Conservation (phyloP, 2,888 invertebrate species). For the Apamea anceps region DNA sequence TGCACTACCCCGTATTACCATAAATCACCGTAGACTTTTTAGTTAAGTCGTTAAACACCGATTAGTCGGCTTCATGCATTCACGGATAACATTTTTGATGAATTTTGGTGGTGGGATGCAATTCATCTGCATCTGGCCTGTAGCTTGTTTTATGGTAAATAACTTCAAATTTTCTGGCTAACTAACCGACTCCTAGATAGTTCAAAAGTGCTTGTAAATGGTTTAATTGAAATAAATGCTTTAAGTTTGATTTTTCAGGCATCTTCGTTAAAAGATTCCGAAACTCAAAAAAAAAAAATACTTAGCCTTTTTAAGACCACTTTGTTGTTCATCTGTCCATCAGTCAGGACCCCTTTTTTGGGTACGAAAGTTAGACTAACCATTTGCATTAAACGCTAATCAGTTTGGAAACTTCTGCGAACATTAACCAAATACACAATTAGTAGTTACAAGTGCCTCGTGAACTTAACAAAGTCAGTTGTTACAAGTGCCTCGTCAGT, state of each 20-base stretch:
- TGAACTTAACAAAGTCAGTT: neutral
- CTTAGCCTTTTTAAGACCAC: too few species aligned
- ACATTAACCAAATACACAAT: conserved; percentile 27
- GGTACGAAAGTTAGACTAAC: neutral
- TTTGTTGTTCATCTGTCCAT: neutral
- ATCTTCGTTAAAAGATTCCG: neutral
- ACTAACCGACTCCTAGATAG: neutral
- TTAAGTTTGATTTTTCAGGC: too few species aligned
- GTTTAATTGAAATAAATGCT: too few species aligned
- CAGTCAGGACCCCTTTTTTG: neutral
- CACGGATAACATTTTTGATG: too few species aligned
- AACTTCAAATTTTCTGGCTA: neutral
- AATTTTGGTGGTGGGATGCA: too few species aligned
- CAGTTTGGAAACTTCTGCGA: neutral
- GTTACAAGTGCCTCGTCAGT: too few species aligned
- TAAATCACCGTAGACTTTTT: too few species aligned
- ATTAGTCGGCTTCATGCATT: neutral
- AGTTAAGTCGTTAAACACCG: too few species aligned
- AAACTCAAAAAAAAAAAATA: neutral
- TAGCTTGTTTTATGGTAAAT: neutral
- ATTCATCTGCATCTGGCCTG: neutral
- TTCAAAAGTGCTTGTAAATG: neutral
- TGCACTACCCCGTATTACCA: neutral
- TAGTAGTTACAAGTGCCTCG: conserved; percentile 6
- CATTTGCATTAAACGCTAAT: conserved; percentile 10